phyloP scores from a whole-genome alignment of 2,888 invertebrate genomes.

The Drosophila testacea region DNA sequence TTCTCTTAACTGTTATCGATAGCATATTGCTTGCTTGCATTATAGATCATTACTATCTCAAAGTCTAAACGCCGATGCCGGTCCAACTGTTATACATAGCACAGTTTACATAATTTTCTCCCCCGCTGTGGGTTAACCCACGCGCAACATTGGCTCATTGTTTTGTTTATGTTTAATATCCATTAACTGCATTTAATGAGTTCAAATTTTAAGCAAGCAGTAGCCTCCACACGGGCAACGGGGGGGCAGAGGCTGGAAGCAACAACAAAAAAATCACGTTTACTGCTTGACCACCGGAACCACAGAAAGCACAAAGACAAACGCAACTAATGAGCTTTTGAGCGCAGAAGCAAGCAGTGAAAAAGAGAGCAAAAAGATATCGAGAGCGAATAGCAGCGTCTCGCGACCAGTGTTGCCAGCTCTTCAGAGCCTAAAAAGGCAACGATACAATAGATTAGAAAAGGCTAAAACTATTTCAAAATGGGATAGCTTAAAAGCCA shows the following conservation, averaged over 20 bases:
- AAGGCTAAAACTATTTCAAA: too few species aligned
- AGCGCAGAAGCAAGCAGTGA: slow-evolving; percentile 18
- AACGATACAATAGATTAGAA: too few species aligned
- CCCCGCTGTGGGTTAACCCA: slow-evolving; percentile 21
- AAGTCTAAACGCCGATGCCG: not conserved
- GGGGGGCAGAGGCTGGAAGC: not conserved
- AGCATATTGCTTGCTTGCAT: not conserved
- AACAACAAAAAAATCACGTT: slow-evolving; percentile 35
- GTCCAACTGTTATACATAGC: slow-evolving; percentile 9
- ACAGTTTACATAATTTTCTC: slow-evolving; percentile 29
- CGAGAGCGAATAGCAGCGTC: slow-evolving; percentile 10
- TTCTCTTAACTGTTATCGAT: not conserved
- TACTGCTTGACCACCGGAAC: slow-evolving; percentile 48
- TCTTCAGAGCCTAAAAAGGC: too few species aligned
- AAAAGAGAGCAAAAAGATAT: slow-evolving; percentile 2
- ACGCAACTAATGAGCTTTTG: slow-evolving; percentile 39
- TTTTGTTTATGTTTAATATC: slow-evolving; percentile 68
- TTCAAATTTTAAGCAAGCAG: slow-evolving; percentile 37
- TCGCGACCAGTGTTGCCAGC: too few species aligned
- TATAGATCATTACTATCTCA: not conserved
- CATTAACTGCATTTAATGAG: slow-evolving; percentile 74
- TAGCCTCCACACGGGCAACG: slow-evolving; percentile 2
- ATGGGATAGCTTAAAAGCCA: too few species aligned
- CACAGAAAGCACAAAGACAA: slow-evolving; percentile 31
- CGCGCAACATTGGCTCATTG: slow-evolving; percentile 53